phyloP scores from a whole-genome alignment of 2,113 vertebrate genomes.

The Chitala chitala region DNA sequence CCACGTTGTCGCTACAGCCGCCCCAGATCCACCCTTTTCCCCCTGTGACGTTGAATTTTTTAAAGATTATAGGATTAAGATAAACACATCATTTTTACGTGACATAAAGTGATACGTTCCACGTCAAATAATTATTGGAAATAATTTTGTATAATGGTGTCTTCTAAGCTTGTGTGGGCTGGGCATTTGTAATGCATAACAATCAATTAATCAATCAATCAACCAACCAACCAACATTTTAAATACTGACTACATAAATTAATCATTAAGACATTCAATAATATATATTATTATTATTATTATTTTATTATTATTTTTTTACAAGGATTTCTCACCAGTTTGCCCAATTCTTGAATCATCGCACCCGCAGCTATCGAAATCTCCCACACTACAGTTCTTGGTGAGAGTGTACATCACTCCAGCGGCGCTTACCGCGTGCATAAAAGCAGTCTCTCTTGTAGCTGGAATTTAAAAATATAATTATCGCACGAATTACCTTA shows the following conservation, averaged over 20 bases:
- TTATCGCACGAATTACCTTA: neutral
- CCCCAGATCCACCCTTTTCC: slow-evolving; percentile 96
- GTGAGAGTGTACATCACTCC: slow-evolving; percentile 91
- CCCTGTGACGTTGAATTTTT: slow-evolving; percentile 55
- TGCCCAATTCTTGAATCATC: slow-evolving; percentile 85
- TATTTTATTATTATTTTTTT: neutral
- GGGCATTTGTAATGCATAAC: too few relatives aligned
- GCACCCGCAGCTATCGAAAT: slow-evolving; percentile 91
- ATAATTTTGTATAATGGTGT: too few relatives aligned
- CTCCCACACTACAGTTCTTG: slow-evolving; percentile 94
- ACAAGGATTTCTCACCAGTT: slow-evolving; percentile 57
- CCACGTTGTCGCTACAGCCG: slow-evolving; percentile 91
- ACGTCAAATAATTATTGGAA: too few relatives aligned
- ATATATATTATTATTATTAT: neutral
- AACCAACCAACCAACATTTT: too few relatives aligned
- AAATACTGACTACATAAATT: too few relatives aligned
- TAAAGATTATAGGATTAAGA: too few relatives aligned
- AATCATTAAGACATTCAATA: neutral
- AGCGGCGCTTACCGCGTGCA: slow-evolving; percentile 90
- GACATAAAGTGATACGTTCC: too few relatives aligned
- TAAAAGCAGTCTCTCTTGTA: slow-evolving; percentile 85
- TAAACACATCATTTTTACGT: too few relatives aligned
- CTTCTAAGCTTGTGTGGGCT: too few relatives aligned
- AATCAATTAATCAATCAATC: too few relatives aligned
- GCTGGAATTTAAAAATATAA: slow-evolving; percentile 58